Base-by-base conservation (phyloP, 2,888 invertebrate species). In the Chrysolina haemoptera region DNA sequence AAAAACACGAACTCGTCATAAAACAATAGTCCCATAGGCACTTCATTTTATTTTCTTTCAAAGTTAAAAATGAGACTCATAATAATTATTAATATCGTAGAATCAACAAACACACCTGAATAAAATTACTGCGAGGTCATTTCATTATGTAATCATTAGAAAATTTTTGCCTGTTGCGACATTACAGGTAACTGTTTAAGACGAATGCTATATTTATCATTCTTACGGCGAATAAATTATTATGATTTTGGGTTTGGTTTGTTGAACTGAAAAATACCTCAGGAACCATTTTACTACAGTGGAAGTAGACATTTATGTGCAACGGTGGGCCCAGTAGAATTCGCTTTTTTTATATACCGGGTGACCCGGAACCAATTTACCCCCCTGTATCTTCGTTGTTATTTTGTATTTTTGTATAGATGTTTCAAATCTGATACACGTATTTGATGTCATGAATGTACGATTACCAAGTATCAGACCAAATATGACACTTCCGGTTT, bases 111-210 rank as follows among this genome's bases (percentile, higher is more conserved):
- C 35, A 35, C 3, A 35, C 35, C 35, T 12, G 14, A 43, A 43
- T 14, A 14, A 3, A 43, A 20, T 22, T 12, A 18, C 11, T 11
- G 20, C 18, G 12, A 22, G 53, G 12, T 12, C 20, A 20, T 11
- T 20, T 20, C 9, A 53, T 53, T 53, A 53, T 53, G 53, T 53
- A 53, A 53, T 20, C n/a, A 53, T 53, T 18, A 53, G 20, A 53
- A 53, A 20, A 53, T 53, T 11, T 53, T 11, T 20, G 20, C 20
- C 53, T 53, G 20, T 20, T 53, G 53, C 18, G 53, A 5, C 18
- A 53, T 53, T 53, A 53, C 53, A 53, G 53, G 53, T 53, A 53
- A 53, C 18, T 20, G 22, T 22, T 53, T 53, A 20, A 53, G 18
- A 20, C 20, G 20, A 22, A 53, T 53, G 20, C 11, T 53, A 18